Percentiles rank a stretch among this genome's conserved stretches.
Conservation (phyloP, 2,888 invertebrate species). For the Lathronympha strigana region DNA sequence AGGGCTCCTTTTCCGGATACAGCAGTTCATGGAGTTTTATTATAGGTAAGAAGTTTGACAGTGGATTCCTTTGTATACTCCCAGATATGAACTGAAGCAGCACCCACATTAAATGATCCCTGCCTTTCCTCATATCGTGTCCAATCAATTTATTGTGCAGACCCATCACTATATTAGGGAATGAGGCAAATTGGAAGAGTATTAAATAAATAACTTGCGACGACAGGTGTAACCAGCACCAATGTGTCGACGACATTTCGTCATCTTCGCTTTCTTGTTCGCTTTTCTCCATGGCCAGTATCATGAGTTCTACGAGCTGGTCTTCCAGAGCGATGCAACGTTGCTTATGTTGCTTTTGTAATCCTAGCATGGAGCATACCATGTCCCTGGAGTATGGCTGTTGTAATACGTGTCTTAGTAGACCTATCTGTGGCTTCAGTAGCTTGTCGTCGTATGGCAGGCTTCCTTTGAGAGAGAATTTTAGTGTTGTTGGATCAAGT, state of each 20-base stretch:
- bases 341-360: conserved; percentile 96
- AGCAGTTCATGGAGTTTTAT: conserved; percentile 95
- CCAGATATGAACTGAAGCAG: conserved; percentile 98
- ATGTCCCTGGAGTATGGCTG: conserved; percentile 98
- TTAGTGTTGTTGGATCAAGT: conserved; percentile 92
- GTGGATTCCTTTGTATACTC: conserved; percentile 96
- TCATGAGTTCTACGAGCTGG: conserved; percentile 95
- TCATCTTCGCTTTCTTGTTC: conserved; percentile 87
- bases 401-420: conserved; percentile 95
- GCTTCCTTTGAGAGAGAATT: conserved; percentile 86
- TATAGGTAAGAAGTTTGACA: conserved; percentile 94
- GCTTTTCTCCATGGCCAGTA: conserved; percentile 95
- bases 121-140: conserved; percentile 92
- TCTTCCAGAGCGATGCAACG: conserved; percentile 96
- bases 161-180: conserved; percentile 95
- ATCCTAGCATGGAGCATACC: conserved; percentile 96
- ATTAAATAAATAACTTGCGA: conserved; percentile 98
- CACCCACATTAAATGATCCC: conserved; percentile 99
- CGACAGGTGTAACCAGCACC: conserved; percentile 96
- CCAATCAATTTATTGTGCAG: conserved; percentile 93
- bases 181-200: conserved; percentile 96
- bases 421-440: conserved; percentile 93
- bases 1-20: conserved; percentile 95
- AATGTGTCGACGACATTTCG: conserved; percentile 87
- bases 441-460: conserved; percentile 95